Evolutionary conservation across 2,888 invertebrate species (phyloP).

Genomic region (Agrotis clavis): DNA sequence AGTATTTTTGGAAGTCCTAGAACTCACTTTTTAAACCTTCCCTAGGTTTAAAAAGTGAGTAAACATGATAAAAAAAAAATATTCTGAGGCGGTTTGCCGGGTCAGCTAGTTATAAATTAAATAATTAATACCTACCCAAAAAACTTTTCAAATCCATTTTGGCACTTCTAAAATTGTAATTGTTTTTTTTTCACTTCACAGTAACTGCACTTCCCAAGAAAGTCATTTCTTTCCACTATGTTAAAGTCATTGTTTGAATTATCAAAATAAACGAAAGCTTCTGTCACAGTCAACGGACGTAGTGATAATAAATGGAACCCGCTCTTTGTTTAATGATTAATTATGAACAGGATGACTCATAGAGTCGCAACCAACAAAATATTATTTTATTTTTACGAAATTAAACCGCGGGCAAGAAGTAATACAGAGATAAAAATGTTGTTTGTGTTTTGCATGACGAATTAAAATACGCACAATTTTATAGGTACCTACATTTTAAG

Average conservation of each 20-base stretch:
- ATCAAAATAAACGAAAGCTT: constrained; percentile 43
- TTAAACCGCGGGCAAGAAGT: too few relatives aligned
- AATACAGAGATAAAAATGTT: too few relatives aligned
- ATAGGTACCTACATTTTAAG: too few relatives aligned
- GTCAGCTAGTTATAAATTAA: too few relatives aligned
- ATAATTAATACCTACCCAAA: constrained; percentile 40
- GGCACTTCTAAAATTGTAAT: not conserved
- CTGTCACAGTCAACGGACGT: constrained; percentile 38
- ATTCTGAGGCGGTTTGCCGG: too few relatives aligned
- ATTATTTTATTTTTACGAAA: not conserved
- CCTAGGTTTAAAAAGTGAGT: too few relatives aligned
- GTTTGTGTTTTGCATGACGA: too few relatives aligned
- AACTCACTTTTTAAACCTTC: too few relatives aligned
- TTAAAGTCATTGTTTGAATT: constrained; percentile 14
- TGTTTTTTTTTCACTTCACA: constrained; percentile 29
- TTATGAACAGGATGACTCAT: constrained; percentile 27
- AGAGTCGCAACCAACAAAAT: constrained; percentile 30
- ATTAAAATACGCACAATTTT: too few relatives aligned
- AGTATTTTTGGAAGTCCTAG: too few relatives aligned
- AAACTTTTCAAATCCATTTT: constrained; percentile 47
- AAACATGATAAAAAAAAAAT: too few relatives aligned
- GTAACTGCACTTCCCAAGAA: constrained; percentile 7
- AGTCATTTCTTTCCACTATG: constrained; percentile 11
- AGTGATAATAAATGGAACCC: constrained; percentile 38
- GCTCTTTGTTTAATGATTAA: constrained; percentile 56